A percentile compares a stretch with the other conserved stretches of the same genome.
Conservation (phyloP, 2,888 invertebrate species). For the Megastigmus dorsalis region DNA sequence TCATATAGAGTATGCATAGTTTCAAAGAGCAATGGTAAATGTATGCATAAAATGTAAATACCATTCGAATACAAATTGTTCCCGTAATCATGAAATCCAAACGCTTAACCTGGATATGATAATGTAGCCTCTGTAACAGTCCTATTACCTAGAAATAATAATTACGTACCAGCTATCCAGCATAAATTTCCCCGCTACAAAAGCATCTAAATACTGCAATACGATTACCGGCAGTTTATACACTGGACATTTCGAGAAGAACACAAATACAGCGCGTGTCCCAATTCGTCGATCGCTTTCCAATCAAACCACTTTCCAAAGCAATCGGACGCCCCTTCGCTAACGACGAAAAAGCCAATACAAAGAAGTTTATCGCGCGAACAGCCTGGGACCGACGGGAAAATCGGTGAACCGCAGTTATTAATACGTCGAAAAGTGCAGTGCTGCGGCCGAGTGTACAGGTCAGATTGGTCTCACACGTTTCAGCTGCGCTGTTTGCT, state of each 20-base stretch:
- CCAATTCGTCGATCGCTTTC: too few relatives aligned
- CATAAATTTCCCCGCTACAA: too few relatives aligned
- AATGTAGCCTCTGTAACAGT: too few relatives aligned
- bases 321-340: not conserved
- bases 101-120: too few relatives aligned
- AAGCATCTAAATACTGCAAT: too few relatives aligned
- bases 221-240: too few relatives aligned
- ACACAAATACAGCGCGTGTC: too few relatives aligned
- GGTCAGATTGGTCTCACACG: slow-evolving; percentile 35
- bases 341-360: not conserved
- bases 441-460: not conserved
- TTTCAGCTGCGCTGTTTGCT: too few relatives aligned
- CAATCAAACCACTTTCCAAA: not conserved
- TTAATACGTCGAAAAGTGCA: slow-evolving; percentile 12
- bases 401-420: slow-evolving; percentile 39
- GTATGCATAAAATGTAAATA: not conserved
- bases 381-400: slow-evolving; percentile 1
- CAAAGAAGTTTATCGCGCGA: not conserved
- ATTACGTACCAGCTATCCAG: too few relatives aligned
- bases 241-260: too few relatives aligned
- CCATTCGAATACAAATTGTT: not conserved
- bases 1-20: too few relatives aligned
- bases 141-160: too few relatives aligned
- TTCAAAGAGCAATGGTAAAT: not conserved
- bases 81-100: not conserved